phyloP scores from a whole-genome alignment of 1,140 invertebrate species.

The Neotoxoptera formosana region DNA sequence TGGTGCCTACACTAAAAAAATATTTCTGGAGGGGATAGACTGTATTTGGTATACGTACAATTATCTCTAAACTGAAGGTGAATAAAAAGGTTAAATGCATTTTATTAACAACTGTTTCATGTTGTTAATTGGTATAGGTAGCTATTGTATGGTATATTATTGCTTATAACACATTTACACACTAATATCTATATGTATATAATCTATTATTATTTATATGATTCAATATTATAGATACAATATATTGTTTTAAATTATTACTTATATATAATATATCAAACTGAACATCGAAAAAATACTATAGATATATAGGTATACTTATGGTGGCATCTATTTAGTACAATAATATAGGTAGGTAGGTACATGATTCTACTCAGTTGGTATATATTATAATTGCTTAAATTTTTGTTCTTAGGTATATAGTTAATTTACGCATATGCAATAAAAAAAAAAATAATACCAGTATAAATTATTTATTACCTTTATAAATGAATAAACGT shows the following conservation, averaged over 20 bases:
- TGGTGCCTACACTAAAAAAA: neutral
- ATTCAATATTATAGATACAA: too few species aligned
- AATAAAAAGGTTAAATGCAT: too few species aligned
- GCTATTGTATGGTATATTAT: too few species aligned
- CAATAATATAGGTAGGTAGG: neutral
- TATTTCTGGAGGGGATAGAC: neutral
- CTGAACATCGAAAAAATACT: too few species aligned
- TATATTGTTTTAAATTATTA: too few species aligned
- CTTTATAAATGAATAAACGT: neutral
- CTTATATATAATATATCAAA: too few species aligned
- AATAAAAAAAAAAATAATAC: neutral
- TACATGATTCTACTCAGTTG: neutral
- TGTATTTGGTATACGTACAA: neutral
- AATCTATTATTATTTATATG: too few species aligned
- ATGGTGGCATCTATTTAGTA: neutral
- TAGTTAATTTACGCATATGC: neutral
- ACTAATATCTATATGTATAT: too few species aligned
- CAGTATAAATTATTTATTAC: constrained; percentile 14
- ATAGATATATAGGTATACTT: too few species aligned
- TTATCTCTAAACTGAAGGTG: neutral
- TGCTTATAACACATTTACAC: too few species aligned
- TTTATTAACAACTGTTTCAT: too few species aligned
- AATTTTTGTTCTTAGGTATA: neutral
- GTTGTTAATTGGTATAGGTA: too few species aligned
- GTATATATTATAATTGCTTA: neutral